These are phyloP conservation scores for Megalopta genalis DNA, from an alignment of 1,140 invertebrate genomes.

Conservation along the genomic window DNA sequence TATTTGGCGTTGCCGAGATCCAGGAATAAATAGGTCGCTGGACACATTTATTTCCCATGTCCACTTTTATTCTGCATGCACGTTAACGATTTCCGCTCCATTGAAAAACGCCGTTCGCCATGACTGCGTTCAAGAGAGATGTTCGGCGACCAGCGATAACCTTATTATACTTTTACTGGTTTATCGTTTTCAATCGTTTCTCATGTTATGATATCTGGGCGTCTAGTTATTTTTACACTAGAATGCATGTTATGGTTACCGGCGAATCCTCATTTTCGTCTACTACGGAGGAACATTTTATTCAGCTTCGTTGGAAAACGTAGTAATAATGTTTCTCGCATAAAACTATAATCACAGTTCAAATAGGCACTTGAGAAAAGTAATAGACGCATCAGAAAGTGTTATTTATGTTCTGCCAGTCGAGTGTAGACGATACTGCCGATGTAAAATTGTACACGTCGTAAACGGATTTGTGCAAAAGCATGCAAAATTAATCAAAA, in stretches of 20 bases:
- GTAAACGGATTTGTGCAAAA: too few relatives aligned
- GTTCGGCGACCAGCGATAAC: neutral
- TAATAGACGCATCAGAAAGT: too few relatives aligned
- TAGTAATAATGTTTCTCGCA: too few relatives aligned
- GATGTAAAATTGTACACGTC: too few relatives aligned
- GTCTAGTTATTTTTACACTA: neutral
- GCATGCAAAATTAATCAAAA: too few relatives aligned
- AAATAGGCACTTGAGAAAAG: too few relatives aligned
- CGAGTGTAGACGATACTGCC: too few relatives aligned
- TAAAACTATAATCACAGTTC: too few relatives aligned
- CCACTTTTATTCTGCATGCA: neutral
- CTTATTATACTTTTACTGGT: neutral
- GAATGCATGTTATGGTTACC: neutral
- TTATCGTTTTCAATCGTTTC: neutral
- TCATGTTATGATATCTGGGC: too few relatives aligned
- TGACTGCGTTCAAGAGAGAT: neutral
- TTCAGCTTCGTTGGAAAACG: too few relatives aligned
- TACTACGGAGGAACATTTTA: too few relatives aligned
- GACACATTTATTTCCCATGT: neutral
- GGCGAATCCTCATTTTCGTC: neutral
- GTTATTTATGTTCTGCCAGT: too few relatives aligned
- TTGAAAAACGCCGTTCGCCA: neutral
- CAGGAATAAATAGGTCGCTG: neutral
- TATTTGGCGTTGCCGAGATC: neutral
- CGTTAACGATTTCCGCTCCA: conserved; percentile 4